phyloP scores from a whole-genome alignment of 2,113 vertebrate species.

The Anhinga rufa region DNA sequence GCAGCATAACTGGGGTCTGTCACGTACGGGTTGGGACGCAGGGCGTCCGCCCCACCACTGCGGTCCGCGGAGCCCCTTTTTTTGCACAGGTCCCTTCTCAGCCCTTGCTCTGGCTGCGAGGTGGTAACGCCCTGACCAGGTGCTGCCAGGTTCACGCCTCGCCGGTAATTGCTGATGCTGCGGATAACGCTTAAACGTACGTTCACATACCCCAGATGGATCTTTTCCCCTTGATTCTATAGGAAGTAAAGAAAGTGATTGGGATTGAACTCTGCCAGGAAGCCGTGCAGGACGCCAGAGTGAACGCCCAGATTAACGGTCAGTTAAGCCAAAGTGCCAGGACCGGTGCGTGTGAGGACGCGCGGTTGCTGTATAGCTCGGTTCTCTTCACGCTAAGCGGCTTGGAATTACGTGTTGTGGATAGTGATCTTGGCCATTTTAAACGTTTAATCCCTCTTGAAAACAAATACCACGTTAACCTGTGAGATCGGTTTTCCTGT shows the following conservation, averaged over 20 bases:
- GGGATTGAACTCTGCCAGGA: slow-evolving; percentile 93
- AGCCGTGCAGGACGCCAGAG: slow-evolving; percentile 90
- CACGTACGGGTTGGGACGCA: neutral
- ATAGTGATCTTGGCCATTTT: neutral
- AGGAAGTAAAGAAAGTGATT: slow-evolving; percentile 93
- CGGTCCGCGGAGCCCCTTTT: neutral
- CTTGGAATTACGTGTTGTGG: neutral
- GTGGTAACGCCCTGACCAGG: neutral
- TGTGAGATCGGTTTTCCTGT: neutral
- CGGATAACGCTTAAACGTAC: neutral
- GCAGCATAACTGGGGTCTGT: neutral
- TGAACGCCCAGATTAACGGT: slow-evolving; percentile 89
- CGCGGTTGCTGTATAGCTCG: neutral
- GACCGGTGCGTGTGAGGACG: neutral
- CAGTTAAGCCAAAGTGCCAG: neutral
- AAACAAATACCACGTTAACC: neutral
- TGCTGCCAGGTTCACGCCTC: neutral
- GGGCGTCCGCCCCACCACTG: neutral
- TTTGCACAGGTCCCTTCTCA: neutral
- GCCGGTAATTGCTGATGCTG: neutral
- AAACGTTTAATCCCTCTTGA: neutral
- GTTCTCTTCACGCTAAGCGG: neutral
- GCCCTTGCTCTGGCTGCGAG: neutral
- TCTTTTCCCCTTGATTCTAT: neutral
- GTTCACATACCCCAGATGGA: neutral